A percentile compares a stretch with the other conserved stretches of the same genome.
These are phyloP conservation scores for Gavialis gangeticus DNA, from an alignment of 2,113 vertebrate species.

Conservation along the genomic window DNA sequence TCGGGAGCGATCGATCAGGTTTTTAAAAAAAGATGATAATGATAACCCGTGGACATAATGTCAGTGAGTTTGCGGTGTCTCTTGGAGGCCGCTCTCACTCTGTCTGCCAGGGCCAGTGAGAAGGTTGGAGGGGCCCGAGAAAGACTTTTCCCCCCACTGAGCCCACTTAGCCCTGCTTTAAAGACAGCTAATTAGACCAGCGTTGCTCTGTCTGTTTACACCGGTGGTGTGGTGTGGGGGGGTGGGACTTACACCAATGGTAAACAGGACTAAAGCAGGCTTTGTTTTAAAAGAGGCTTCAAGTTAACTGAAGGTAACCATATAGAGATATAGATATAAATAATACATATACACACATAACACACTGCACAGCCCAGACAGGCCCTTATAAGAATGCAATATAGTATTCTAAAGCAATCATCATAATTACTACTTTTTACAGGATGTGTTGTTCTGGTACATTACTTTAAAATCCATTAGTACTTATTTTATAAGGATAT, in stretches of 20 bases:
- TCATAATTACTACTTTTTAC: not conserved
- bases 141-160: slow-evolving; percentile 67
- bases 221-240: not conserved
- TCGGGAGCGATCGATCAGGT: slow-evolving; percentile 89
- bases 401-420: not conserved
- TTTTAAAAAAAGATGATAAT: slow-evolving; percentile 85
- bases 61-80: slow-evolving; percentile 83
- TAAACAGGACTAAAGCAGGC: slow-evolving; percentile 31
- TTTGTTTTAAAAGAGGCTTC: slow-evolving; percentile 54
- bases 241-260: slow-evolving; percentile 1
- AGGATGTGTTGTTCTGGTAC: rapidly evolving
- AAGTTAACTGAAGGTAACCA: slow-evolving; percentile 59
- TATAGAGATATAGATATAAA: slow-evolving; percentile 11
- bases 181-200: slow-evolving; percentile 76
- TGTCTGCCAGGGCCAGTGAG: slow-evolving; percentile 45
- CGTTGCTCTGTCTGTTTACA: slow-evolving; percentile 42
- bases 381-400: not conserved
- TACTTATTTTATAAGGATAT: not conserved
- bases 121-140: slow-evolving; percentile 63
- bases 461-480: slow-evolving; percentile 40
- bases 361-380: not conserved
- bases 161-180: slow-evolving; percentile 73
- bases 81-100: slow-evolving; percentile 70
- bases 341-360: slow-evolving; percentile 9
- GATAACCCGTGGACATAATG: slow-evolving; percentile 95